phyloP scores from a whole-genome alignment of 2,888 invertebrate species.

The Acleris literana region DNA sequence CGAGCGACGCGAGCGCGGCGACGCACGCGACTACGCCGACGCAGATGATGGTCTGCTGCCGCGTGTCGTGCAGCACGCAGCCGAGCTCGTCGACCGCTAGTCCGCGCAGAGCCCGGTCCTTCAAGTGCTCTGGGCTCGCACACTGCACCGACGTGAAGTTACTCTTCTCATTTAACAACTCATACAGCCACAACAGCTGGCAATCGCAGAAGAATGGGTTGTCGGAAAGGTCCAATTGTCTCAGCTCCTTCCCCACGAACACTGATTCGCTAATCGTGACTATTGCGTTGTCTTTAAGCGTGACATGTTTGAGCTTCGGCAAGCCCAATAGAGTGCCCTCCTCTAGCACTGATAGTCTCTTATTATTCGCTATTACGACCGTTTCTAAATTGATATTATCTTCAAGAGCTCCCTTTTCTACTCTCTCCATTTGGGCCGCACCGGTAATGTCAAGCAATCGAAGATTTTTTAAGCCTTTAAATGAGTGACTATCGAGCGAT shows the following conservation, averaged over 20 bases:
- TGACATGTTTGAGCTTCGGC: constrained; percentile 90
- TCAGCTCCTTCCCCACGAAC: constrained; percentile 90
- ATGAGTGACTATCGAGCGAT: constrained; percentile 87
- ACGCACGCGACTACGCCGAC: constrained; percentile 89
- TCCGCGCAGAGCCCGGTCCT: constrained; percentile 86
- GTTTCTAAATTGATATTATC: constrained; percentile 92
- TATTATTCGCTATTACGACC: constrained; percentile 89
- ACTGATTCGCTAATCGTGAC: constrained; percentile 90
- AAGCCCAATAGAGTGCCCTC: constrained; percentile 90
- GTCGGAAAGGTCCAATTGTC: constrained; percentile 90
- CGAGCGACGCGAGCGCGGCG: constrained; percentile 87
- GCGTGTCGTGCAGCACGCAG: constrained; percentile 90
- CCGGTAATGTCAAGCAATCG: constrained; percentile 91
- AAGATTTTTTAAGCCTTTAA: constrained; percentile 90
- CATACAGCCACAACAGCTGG: constrained; percentile 90
- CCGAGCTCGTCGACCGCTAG: constrained; percentile 91
- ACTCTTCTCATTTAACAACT: constrained; percentile 86
- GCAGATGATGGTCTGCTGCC: constrained; percentile 91
- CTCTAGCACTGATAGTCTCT: constrained; percentile 88
- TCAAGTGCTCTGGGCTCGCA: constrained; percentile 87
- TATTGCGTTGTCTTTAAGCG: constrained; percentile 91
- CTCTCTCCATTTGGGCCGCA: constrained; percentile 87
- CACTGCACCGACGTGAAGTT: constrained; percentile 89
- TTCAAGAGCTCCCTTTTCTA: constrained; percentile 90
- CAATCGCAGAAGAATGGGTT: constrained; percentile 93